Conservation (phyloP, 2,113 vertebrate species). For the Odocoileus hemionus region DNA sequence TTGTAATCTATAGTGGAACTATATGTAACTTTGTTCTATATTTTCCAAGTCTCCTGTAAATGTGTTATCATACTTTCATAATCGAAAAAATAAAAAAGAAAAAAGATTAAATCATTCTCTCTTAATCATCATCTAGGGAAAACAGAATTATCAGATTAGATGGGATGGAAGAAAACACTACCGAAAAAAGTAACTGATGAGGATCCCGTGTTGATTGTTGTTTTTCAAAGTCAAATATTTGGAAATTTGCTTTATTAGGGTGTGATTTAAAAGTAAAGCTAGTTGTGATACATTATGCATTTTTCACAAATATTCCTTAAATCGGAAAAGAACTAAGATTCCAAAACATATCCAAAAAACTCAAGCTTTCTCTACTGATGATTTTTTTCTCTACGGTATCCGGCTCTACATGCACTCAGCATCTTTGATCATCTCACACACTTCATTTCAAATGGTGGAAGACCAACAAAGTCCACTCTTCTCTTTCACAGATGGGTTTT, state of each 20-base stretch:
- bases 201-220: not conserved
- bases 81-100: not conserved
- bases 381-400: not conserved
- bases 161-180: not conserved
- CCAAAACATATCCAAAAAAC: not conserved
- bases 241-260: not conserved
- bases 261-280: not conserved
- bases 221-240: not conserved
- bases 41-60: not conserved
- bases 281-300: not conserved
- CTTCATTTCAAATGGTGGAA: not conserved
- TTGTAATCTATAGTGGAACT: not conserved
- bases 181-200: not conserved
- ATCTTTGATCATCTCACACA: not conserved
- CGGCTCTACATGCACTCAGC: not conserved
- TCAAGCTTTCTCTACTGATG: not conserved
- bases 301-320: not conserved
- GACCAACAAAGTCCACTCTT: not conserved
- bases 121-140: not conserved
- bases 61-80: not conserved
- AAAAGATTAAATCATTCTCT: not conserved
- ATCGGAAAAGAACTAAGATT: not conserved
- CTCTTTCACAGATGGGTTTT: fast-evolving
- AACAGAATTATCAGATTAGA: not conserved
- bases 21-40: not conserved